Evolutionary conservation across 2,888 invertebrate genomes (phyloP), one percentile per base, ranked within the genome.

Genomic region (Amblyjoppa fuscipennis): DNA sequence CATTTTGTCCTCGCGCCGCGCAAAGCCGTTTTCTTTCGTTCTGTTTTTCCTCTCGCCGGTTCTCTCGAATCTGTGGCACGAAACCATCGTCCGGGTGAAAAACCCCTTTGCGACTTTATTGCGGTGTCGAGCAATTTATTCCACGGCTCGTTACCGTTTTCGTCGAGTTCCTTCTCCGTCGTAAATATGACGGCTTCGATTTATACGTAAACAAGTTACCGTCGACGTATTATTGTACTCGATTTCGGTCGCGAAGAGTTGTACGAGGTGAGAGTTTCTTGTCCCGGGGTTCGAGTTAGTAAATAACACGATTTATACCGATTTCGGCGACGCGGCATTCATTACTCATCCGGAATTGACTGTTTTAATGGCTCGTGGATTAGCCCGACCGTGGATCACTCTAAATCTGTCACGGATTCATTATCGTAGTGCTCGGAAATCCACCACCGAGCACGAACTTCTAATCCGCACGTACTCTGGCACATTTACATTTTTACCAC

Each of bases 71-170:
- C 76, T 76, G 76, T 76, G 76, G 64, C 81, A 76, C 41, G 61
- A 75, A 75, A 49, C 70, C 68, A 78, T 79, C 5, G 51, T n/a
- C 5, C 25, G n/a, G 45, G 56, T 31, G 80, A 77, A 78, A 76
- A 84, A 80, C 84, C 84, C 81, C 77, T 81, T 84, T 80, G 59
- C 53, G 61, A 49, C 31, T 84, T 84, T 84, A 84, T 84, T 81
- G 38, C 84, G 76, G 80, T 79, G 56, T n/a, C 56, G 51, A 64
- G 20, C 20, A 78, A 74, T 74, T 69, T 34, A 59, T 73, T 70
- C n/a, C 38, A 59, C 59, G 34, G 56, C 53, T 49, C 71, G 76
- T 82, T 82, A 76, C 70, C 64, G 64, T 74, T 64, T 69, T 75
- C 61, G 64, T 49, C 53, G 64, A 64, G 64, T 11, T 51, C 28